These are phyloP conservation scores for Etheostoma cragini DNA, from an alignment of 2,113 vertebrate species.

Conservation along the genomic window DNA sequence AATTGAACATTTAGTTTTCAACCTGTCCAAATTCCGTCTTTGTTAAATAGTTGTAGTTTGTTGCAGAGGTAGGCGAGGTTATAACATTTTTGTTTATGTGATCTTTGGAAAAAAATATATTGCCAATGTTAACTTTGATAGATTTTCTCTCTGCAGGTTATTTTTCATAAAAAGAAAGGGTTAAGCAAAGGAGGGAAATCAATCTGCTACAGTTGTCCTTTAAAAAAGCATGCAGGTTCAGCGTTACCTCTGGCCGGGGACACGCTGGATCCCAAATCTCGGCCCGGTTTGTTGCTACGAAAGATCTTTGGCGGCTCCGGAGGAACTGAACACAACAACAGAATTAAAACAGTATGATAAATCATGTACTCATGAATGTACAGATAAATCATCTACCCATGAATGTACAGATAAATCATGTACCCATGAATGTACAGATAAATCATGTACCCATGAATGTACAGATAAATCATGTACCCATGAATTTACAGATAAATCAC, in stretches of 20 bases:
- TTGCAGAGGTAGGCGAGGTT: no score
- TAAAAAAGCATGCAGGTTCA: neutral
- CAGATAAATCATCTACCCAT: no score
- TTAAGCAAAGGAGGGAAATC: neutral
- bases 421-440: no score
- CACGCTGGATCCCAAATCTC: conserved; percentile 24
- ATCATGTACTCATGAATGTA: no score
- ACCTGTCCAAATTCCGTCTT: neutral
- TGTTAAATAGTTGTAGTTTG: neutral
- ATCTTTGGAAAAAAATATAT: neutral
- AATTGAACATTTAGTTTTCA: neutral
- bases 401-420: no score
- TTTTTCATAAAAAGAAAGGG: neutral
- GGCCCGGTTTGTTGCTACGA: conserved; percentile 64
- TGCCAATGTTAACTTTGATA: neutral
- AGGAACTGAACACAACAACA: conserved; percentile 43
- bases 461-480: no score
- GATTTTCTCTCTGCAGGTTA: neutral
- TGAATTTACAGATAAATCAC: no score
- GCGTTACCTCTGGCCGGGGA: conserved; percentile 61
- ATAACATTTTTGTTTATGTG: neutral
- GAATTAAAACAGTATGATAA: neutral
- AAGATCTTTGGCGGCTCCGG: conserved; percentile 56
- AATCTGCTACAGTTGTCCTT: neutral
- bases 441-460: no score